These are phyloP conservation scores for Pogona vitticeps DNA, from an alignment of 2,113 vertebrate genomes.

Conservation along the genomic window DNA sequence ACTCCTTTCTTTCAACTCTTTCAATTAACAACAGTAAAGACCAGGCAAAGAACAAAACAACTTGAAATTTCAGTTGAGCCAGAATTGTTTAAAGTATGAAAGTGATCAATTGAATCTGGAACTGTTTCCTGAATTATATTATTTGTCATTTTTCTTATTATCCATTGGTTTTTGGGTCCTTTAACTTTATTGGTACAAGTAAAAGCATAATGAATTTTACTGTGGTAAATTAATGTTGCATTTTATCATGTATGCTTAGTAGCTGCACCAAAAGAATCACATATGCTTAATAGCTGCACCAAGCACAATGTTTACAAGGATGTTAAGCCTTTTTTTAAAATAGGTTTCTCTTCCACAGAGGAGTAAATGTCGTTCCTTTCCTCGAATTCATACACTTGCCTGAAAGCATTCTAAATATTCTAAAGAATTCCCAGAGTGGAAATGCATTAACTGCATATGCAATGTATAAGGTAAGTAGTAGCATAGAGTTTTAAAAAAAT, in stretches of 20 bases:
- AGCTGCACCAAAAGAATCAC: neutral
- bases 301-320: neutral
- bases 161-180: neutral
- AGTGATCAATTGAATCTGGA: neutral
- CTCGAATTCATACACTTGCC: slow-evolving; percentile 87
- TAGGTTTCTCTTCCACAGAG: slow-evolving; percentile 76
- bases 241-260: neutral
- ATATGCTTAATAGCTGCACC: neutral
- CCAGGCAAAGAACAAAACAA: neutral
- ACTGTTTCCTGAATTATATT: neutral
- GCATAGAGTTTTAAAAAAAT: neutral
- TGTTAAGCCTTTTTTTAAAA: slow-evolving; percentile 24
- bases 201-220: neutral
- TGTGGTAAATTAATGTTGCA: neutral
- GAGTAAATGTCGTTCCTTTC: slow-evolving; percentile 91
- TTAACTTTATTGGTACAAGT: neutral
- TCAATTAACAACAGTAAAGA: neutral
- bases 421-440: slow-evolving; percentile 89
- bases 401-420: slow-evolving; percentile 82
- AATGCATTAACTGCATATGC: slow-evolving; percentile 93
- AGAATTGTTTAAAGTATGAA: neutral
- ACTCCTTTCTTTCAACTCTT: too few relatives aligned
- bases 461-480: slow-evolving; percentile 91
- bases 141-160: neutral
- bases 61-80: neutral